Base-by-base conservation (phyloP, 2,888 invertebrate genomes). In the Drosophila sordidula region DNA sequence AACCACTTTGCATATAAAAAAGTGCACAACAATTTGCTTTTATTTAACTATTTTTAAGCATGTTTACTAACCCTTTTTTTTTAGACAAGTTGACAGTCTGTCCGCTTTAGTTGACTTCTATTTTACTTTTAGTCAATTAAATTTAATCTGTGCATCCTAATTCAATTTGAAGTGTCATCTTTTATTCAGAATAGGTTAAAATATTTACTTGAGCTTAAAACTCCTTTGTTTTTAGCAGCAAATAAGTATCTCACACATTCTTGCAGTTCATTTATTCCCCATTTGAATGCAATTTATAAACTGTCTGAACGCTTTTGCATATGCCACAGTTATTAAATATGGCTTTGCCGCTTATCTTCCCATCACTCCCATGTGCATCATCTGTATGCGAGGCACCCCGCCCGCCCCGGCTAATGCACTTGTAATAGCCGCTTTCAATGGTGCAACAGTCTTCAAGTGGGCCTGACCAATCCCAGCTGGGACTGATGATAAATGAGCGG, bases 401-500 rank as follows among this genome's bases (percentile, higher is more conserved):
- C 9, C 34, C 47, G 42, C 18, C 49, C 18, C 46, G 14, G 46
- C 50, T 65, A 81, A 87, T 87, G 82, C 59, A 59, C 75, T 80
- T 80, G 44, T 66, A 69, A 80, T 62, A 39, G 58, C 55, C 52
- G 51, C 32, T 51, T 42, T 49, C 71, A 50, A 70, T 57, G 42
- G 65, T 50, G 72, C 78, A 72, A 72, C 71, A 76, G 63, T 49
- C 52, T 55, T 38, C 45, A 45, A 22, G 46, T 25, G 44, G 18
- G 38, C 36, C 52, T 52, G 56, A 50, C 44, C 54, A 32, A 16
- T 34, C 36, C 64, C 62, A 51, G 26, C 22, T 29, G 69, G 57
- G 47, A 32, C 56, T 36, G 57, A 67, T 80, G 78, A 80, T 87
- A 78, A 80, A 80, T 81, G 58, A 62, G 52, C 54, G 12, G 14